phyloP scores from a whole-genome alignment of 2,113 vertebrate species.

The Pelodiscus sinensis region DNA sequence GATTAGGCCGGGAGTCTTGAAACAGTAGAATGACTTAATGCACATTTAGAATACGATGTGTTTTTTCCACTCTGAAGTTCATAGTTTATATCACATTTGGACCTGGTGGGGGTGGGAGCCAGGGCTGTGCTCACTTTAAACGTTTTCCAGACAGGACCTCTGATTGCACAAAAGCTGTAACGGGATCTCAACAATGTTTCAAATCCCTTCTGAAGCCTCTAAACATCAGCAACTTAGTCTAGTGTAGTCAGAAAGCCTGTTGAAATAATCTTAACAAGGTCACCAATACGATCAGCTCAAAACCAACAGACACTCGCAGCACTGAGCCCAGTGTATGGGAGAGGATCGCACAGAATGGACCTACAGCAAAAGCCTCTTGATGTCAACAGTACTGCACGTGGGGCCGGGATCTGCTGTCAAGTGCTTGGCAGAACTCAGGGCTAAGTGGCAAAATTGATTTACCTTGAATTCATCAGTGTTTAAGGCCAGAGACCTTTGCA shows the following conservation, averaged over 20 bases:
- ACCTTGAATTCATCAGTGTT: background rate
- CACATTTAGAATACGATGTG: background rate
- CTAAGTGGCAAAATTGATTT: background rate
- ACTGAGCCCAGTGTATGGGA: background rate
- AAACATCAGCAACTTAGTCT: constrained; percentile 6
- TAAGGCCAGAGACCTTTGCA: background rate
- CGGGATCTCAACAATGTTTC: constrained; percentile 53
- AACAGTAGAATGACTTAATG: background rate
- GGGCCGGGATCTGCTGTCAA: background rate
- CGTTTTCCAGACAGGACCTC: background rate
- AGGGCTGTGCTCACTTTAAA: constrained; percentile 40
- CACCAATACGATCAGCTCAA: constrained; percentile 22
- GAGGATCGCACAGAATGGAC: accelerated
- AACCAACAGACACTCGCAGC: background rate
- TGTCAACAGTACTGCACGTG: accelerated
- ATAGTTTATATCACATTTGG: background rate
- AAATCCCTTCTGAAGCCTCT: constrained; percentile 11
- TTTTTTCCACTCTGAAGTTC: constrained; percentile 27
- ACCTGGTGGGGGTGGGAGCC: background rate
- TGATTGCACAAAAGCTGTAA: background rate
- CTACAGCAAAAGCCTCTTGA: background rate
- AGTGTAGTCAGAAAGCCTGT: background rate
- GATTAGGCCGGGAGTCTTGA: background rate
- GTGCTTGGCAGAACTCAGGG: background rate
- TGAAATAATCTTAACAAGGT: background rate